Evolutionary conservation across 2,113 vertebrate species (phyloP).

Genomic region (Lipotes vexillifer): DNA sequence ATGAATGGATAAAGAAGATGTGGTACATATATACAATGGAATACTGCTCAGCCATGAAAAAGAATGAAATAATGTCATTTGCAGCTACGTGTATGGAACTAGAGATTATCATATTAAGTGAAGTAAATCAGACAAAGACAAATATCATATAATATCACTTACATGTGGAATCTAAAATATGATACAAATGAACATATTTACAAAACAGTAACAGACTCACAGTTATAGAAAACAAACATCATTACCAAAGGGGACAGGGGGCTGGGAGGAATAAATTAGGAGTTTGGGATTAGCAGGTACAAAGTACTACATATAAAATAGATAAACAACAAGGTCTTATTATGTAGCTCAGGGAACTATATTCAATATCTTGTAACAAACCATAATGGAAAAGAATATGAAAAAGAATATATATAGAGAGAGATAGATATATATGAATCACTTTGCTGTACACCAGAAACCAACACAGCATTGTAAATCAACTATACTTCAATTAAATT

Average conservation of each 20-base stretch:
- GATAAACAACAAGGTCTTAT: background rate
- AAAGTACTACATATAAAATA: background rate
- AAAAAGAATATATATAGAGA: background rate
- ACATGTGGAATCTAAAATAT: background rate
- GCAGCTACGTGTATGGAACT: background rate
- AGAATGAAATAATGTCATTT: background rate
- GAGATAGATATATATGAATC: background rate
- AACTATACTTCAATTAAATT: background rate
- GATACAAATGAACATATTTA: background rate
- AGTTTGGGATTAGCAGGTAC: background rate
- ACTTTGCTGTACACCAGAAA: background rate
- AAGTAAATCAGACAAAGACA: background rate
- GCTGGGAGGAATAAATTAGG: background rate
- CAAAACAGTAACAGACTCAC: background rate
- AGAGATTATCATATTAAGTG: background rate
- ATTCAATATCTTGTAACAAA: background rate
- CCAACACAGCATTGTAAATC: background rate
- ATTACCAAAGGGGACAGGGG: background rate
- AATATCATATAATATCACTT: background rate
- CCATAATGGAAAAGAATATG: background rate
- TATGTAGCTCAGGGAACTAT: background rate
- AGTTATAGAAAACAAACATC: background rate
- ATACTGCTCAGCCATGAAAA: background rate
- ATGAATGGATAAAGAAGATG: background rate
- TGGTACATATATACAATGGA: background rate